Evolutionary conservation across 2,888 invertebrate genomes (phyloP), one percentile per base, ranked within the genome.

Genomic region (Papilio protenor): DNA sequence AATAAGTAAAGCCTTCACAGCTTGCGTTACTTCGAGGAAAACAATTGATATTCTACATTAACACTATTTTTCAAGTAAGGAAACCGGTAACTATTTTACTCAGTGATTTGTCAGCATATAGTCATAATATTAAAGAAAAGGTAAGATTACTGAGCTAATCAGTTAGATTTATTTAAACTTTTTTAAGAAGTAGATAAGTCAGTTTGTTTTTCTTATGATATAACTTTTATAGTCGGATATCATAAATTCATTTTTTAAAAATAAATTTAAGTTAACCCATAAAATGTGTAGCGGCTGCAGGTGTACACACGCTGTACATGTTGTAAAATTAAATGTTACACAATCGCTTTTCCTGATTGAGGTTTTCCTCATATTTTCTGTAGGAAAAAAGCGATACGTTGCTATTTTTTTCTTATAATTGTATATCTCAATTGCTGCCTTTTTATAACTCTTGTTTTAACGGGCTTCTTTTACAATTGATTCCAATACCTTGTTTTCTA

Each of bases 381-480:
- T 57, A 11, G 21, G 16, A 21, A 16, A 3, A 57, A 57, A 57
- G 2, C 57, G 23, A 27, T 61, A 27, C 23, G 61, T 16, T 27
- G 27, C 6, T 21, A 57, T 3, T 10, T 57, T 57, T 21, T 21
- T 0, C 57, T n/a, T 27, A 21, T 70, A 91, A 91, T 91, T 91
- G 91, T 40, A 14, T 40, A 14, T 8, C 40, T 45, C 69, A 69
- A 69, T 52, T 27, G 45, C 4, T 21, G 57, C 11, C 0, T 21
- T 16, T 21, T 57, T 57, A 10, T 21, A 6, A 57, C 16, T 57
- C 8, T 57, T 57, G 21, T 21, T 57, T 57, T 21, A 11, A 57
- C 49, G 16, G 16, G 49, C 16, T 49, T 49, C 16, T 49, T 49
- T 49, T 14, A 49, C 0, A 49, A 3, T 49, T 12, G 16, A 14